Base-by-base conservation (phyloP, 2,113 vertebrate species). In the Paradisaea rubra region DNA sequence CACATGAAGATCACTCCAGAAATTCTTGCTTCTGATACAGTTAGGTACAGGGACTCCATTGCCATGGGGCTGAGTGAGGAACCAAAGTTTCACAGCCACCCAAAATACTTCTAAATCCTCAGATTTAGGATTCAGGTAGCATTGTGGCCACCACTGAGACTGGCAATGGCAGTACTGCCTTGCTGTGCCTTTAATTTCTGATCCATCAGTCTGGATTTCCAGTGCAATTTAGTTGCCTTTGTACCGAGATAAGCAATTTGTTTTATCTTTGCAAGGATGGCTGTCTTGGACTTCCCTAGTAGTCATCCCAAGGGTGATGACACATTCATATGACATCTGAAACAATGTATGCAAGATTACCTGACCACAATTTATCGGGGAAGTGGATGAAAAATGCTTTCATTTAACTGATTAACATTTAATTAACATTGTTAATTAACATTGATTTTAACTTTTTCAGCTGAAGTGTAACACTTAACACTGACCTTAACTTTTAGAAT, bases 361-460 rank as follows among this genome's bases (percentile, higher is more conserved):
- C 96, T 97, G 96, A 88, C 84, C 96, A 92, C 97, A 97, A 96
- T 97, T 98, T 98, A 95, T 92, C 9, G 2, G 77, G 42, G 88
- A 97, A 97, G 87, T 95, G 93, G 93, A 97, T 98, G 97, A 98
- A 97, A 98, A 98, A 97, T 97, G 97, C 94, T 96, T 97, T 98
- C 94, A 97, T 97, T 97, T 97, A 97, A 96, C 97, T 97, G 96
- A 98, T 98, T 98, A 98, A 97, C 96, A 98, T 97, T 97, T 98
- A 97, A 98, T 98, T 98, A 98, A 97, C 97, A 97, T 94, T 96
- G 95, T 98, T 98, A 98, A 98, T 98, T 98, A 98, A 97, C 96
- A 97, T 84, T 94, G 95, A 97, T 97, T 98, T 97, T 96, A 97
- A 97, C 93, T 98, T 98, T 97, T 97, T 96, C 96, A 95, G 93